Percentiles rank a stretch among this genome's conserved stretches.
Conservation (phyloP, 2,113 vertebrate genomes). For the Electrona antarctica region DNA sequence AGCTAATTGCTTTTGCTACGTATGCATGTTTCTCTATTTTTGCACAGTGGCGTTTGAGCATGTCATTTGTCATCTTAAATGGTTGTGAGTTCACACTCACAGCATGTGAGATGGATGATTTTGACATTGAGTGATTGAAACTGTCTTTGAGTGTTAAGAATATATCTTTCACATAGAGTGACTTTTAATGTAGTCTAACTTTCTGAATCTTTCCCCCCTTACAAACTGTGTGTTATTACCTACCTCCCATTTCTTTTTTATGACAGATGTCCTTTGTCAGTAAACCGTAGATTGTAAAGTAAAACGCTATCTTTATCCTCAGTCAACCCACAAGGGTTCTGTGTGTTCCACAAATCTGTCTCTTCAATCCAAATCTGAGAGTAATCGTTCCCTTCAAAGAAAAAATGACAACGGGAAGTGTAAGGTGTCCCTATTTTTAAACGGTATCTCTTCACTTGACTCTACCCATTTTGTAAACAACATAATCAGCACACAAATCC, state of each 20-base stretch:
- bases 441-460: neutral
- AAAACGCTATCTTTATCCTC: slow-evolving; percentile 55
- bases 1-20: neutral
- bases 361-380: slow-evolving; percentile 17
- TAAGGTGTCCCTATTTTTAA: neutral
- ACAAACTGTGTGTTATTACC: slow-evolving; percentile 2
- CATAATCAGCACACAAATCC: too few relatives aligned
- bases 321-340: slow-evolving; percentile 30
- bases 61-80: slow-evolving; percentile 42
- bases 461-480: too few relatives aligned
- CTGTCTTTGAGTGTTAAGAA: slow-evolving; percentile 34
- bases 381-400: slow-evolving; percentile 17
- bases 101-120: slow-evolving; percentile 46
- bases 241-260: slow-evolving; percentile 33
- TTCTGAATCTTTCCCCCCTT: slow-evolving; percentile 37
- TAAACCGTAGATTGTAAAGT: neutral
- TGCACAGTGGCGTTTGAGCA: slow-evolving; percentile 48
- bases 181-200: slow-evolving; percentile 38
- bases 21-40: slow-evolving; percentile 18
- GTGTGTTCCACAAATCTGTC: slow-evolving; percentile 38
- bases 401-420: neutral
- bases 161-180: slow-evolving; percentile 37
- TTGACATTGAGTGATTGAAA: slow-evolving; percentile 49
- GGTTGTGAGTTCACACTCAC: slow-evolving; percentile 12
- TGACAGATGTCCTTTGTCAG: slow-evolving; percentile 62